phyloP scores from a whole-genome alignment of 2,113 vertebrate genomes.

The Suricata suricatta region DNA sequence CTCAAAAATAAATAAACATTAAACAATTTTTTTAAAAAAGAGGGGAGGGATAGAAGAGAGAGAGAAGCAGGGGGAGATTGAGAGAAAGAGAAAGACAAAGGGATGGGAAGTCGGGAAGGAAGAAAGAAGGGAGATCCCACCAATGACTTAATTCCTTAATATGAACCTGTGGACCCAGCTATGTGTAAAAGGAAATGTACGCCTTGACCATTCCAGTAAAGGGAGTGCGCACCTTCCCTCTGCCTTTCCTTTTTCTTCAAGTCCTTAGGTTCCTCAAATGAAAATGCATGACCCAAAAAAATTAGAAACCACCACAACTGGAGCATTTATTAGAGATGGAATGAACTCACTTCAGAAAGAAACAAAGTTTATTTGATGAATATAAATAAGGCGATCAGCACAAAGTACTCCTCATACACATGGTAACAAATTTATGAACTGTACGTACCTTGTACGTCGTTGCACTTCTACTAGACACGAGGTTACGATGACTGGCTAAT shows the following conservation, averaged over 20 bases:
- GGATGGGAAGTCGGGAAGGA: not conserved
- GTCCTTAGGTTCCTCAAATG: not conserved
- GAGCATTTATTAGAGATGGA: slow-evolving; percentile 30
- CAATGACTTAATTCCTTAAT: not conserved
- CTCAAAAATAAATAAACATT: too few relatives aligned
- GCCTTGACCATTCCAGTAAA: not conserved
- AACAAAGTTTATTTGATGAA: slow-evolving; percentile 94
- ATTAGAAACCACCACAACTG: slow-evolving; percentile 40
- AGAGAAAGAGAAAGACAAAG: not conserved
- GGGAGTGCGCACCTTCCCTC: not conserved
- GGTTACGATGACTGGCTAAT: slow-evolving; percentile 89
- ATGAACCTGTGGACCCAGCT: not conserved
- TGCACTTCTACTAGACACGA: slow-evolving; percentile 88
- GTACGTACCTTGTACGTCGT: slow-evolving; percentile 86
- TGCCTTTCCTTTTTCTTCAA: not conserved
- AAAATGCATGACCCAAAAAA: slow-evolving; percentile 52
- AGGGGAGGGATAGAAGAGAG: not conserved
- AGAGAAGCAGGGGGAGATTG: not conserved
- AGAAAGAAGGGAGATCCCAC: not conserved
- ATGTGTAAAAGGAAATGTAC: not conserved
- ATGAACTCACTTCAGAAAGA: slow-evolving; percentile 88
- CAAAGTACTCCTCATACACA: slow-evolving; percentile 91
- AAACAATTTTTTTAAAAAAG: too few relatives aligned
- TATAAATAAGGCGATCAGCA: slow-evolving; percentile 92
- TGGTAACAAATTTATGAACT: slow-evolving; percentile 89